Evolutionary conservation across 2,888 invertebrate genomes (phyloP), one percentile per base, ranked within the genome.

Genomic region (Saturnia japonica): DNA sequence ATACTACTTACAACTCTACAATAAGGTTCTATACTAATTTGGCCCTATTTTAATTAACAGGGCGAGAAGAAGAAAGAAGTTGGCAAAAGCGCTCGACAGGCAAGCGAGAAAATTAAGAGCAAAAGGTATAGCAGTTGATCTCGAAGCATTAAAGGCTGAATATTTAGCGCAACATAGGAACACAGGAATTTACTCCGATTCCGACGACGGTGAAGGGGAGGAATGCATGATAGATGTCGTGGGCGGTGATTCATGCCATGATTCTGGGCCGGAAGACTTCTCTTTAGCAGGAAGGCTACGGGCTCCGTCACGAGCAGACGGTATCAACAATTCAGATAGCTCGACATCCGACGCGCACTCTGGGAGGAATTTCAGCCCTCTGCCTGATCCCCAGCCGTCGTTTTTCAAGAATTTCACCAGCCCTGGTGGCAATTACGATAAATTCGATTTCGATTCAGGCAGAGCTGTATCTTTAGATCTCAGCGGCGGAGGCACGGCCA

Each of bases 91-190:
- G 75, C 95, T 98, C 80, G 98, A 98, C 87, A 95, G 98, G 71
- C 98, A 98, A 91, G 99, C 99, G 80, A 95, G 98, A 79, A 99
- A 99, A 87, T 95, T 99, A 73, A 96, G 98, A 71, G 97, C 97
- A 68, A 98, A 98, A 89, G 98, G 98, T 78, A 97, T 98, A 82
- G 96, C 97, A 25, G 98, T 98, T 34, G 98, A 98, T 88, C 91
- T 98, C 74, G 97, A 97, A 81, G 97, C 98, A 4, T 92, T 98
- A 69, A 96, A 97, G 80, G 95, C 97, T 67, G 98, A 98, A 87
- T 98, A 98, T 94, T 95, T 98, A 80, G 96, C 97, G 16, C 97
- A 97, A 88, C 96, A 96, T 80, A 95, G 96, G 76, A 95, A 95
- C 77, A 95, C 89, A 71, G 94, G 94, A 54, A 88, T 95, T 11